Conservation (phyloP, 2,888 invertebrate species). For the Scaptodrosophila latifasciaeformis region DNA sequence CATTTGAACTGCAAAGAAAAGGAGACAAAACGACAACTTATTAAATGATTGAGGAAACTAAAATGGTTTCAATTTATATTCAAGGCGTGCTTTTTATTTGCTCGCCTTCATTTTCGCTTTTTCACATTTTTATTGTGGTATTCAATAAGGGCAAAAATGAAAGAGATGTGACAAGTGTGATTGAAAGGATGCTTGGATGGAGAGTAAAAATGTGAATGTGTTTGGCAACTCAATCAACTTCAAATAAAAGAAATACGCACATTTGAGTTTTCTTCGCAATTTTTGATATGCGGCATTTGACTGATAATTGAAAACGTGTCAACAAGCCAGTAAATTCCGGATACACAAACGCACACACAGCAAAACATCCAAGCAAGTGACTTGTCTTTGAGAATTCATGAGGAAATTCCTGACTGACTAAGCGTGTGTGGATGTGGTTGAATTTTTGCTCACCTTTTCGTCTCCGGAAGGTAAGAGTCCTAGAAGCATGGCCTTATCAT, state of each 20-base stretch:
- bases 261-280: too few relatives aligned
- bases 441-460: too few relatives aligned
- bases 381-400: constrained; percentile 15
- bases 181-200: constrained; percentile 45
- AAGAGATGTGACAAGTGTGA: constrained; percentile 61
- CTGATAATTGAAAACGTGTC: constrained; percentile 70
- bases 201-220: neutral
- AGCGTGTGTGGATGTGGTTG: too few relatives aligned
- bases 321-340: constrained; percentile 47
- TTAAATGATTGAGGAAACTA: too few relatives aligned
- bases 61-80: too few relatives aligned
- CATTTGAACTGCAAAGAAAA: neutral
- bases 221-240: constrained; percentile 33
- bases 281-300: constrained; percentile 37
- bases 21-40: too few relatives aligned
- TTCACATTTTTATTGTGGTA: too few relatives aligned
- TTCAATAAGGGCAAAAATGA: constrained; percentile 38
- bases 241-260: constrained; percentile 8
- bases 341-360: constrained; percentile 11
- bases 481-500: too few relatives aligned
- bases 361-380: constrained; percentile 5
- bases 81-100: too few relatives aligned
- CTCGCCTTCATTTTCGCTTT: too few relatives aligned
- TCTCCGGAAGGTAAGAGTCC: too few relatives aligned
- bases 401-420: too few relatives aligned